Percentiles rank a stretch among this genome's conserved stretches.
phyloP scores from a whole-genome alignment of 1,140 invertebrate genomes.

The Ostrea edulis region DNA sequence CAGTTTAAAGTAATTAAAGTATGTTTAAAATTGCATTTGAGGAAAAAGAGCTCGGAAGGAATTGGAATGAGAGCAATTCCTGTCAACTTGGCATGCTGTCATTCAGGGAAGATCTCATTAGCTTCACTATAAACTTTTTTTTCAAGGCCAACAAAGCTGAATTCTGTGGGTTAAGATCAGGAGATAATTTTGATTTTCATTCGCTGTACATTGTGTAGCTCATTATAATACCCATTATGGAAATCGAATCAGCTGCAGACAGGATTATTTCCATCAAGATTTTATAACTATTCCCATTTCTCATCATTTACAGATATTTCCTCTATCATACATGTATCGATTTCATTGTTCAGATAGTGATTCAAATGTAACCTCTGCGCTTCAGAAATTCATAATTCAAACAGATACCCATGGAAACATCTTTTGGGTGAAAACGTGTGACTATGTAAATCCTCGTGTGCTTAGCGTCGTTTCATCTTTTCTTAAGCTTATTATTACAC shows the following conservation, averaged over 20 bases:
- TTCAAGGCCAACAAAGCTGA: not conserved
- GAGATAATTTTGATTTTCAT: slow-evolving; percentile 22
- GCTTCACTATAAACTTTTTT: not conserved
- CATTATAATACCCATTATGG: slow-evolving; percentile 4
- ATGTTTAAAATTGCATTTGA: not conserved
- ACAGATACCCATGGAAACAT: slow-evolving; percentile 3
- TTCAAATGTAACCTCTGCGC: not conserved
- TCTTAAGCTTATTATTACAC: not conserved
- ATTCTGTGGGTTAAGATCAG: slow-evolving; percentile 1
- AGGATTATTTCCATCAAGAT: slow-evolving; percentile 24
- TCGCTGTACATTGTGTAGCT: not conserved
- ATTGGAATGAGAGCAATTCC: not conserved
- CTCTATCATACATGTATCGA: slow-evolving; percentile 28
- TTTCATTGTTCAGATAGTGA: not conserved
- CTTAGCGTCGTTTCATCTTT: not conserved
- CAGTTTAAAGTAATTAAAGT: not conserved
- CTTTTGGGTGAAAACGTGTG: not conserved
- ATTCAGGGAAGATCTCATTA: not conserved
- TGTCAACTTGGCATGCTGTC: not conserved
- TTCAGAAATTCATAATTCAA: slow-evolving; percentile 8
- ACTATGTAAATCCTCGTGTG: not conserved
- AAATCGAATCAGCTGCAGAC: slow-evolving; percentile 25
- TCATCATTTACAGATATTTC: slow-evolving; percentile 1
- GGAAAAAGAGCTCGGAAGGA: not conserved
- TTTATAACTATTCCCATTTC: slow-evolving; percentile 3